Evolutionary conservation across 2,888 invertebrate genomes (phyloP), one percentile per base, ranked within the genome.

Genomic region (Phyto melanocephala): DNA sequence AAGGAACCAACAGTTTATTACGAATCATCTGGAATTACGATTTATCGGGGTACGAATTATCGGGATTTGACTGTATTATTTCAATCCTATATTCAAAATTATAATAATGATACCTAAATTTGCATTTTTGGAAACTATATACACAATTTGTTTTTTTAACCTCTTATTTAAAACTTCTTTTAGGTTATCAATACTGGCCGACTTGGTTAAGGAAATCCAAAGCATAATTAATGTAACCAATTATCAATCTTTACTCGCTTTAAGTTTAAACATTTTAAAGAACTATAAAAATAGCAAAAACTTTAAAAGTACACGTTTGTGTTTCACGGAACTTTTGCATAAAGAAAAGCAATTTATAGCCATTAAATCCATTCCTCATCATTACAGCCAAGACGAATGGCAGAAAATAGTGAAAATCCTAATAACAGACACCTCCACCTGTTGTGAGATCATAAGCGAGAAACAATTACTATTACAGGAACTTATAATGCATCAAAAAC

Each of bases 121-220:
- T n/a, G n/a, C n/a, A n/a, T n/a, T n/a, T n/a, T n/a, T n/a, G n/a
- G n/a, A n/a, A n/a, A n/a, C n/a, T n/a, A n/a, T n/a, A n/a, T n/a
- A n/a, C n/a, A n/a, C n/a, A n/a, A n/a, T n/a, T n/a, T n/a, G n/a
- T n/a, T n/a, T n/a, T n/a, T n/a, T n/a, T n/a, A n/a, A n/a, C 3
- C 28, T 28, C 3, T 28, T 5, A 28, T 28, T 50, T 35, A n/a
- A 47, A 4, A n/a, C n/a, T n/a, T 15, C 28, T 68, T 8, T 65
- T n/a, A 89, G 89, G 88, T 85, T 91, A 72, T 87, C 87, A 42
- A 87, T 90, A 35, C 86, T 89, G 6, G 84, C 89, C 0, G 86
- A 88, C 33, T 62, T 90, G 13, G 72, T 90, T 10, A 85, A 83
- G 40, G 82, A 86, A 4, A 87, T 87, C 24, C 67, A 75, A 15